A percentile compares a stretch with the other conserved stretches of the same genome.
Conservation (phyloP, 92 coral and sea anemone genomes). For the Epizoanthus scotinus region DNA sequence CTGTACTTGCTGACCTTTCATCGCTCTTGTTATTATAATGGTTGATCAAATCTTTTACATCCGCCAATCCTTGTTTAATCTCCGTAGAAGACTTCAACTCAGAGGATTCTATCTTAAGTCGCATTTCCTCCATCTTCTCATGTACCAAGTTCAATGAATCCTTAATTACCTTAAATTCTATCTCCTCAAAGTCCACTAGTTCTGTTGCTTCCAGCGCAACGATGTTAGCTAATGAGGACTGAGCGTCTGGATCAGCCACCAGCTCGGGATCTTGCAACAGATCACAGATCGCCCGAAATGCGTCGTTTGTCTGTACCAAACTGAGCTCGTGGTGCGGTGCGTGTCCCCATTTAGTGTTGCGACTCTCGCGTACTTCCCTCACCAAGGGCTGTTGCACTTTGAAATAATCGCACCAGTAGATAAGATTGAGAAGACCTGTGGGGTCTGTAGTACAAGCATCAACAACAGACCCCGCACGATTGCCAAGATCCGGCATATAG, state of each 20-base stretch:
- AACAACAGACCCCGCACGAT: slow-evolving; percentile 26
- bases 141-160: slow-evolving; percentile 21
- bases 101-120: background rate
- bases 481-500: slow-evolving; percentile 74
- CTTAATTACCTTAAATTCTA: slow-evolving; percentile 28
- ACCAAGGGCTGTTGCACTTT: slow-evolving; percentile 58
- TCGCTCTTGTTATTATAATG: background rate
- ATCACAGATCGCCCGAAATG: slow-evolving; percentile 57
- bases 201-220: slow-evolving; percentile 32
- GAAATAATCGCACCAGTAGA: slow-evolving; percentile 66
- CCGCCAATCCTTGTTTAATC: background rate
- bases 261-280: slow-evolving; percentile 76
- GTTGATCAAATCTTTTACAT: background rate
- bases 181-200: slow-evolving; percentile 52
- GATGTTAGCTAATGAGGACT: slow-evolving; percentile 43
- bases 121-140: slow-evolving; percentile 27
- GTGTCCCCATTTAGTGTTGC: slow-evolving; percentile 82
- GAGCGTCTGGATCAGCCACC: slow-evolving; percentile 51
- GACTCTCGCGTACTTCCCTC: slow-evolving; percentile 58
- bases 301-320: slow-evolving; percentile 58
- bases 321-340: slow-evolving; percentile 60
- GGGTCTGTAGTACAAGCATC: slow-evolving; percentile 72
- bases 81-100: background rate
- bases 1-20: background rate
- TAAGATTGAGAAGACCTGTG: slow-evolving; percentile 71